Evolutionary conservation across 2,113 vertebrate genomes (phyloP), one percentile per base, ranked within the genome.

Genomic region (Rhinolophus ferrumequinum): DNA sequence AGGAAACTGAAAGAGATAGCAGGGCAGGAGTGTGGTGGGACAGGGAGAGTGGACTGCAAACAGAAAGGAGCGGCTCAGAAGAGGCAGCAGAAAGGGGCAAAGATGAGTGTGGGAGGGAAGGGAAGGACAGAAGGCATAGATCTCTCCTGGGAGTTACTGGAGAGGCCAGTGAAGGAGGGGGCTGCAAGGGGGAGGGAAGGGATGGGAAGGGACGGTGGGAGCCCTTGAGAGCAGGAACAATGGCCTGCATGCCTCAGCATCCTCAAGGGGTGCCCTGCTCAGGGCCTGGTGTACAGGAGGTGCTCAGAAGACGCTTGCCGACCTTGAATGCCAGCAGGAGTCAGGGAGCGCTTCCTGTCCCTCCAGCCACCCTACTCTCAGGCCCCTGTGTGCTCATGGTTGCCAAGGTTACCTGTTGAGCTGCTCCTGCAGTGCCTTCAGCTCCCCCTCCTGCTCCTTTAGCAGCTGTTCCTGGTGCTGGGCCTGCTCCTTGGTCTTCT

Each of bases 401-500:
- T 94, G 67, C 93, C 88, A 70, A 28, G 92, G 86, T 93, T 77
- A 99, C 99, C 98, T 98, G 97, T 18, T 28, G 88, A 99, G 97
- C 94, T 98, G 98, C 54, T 98, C 97, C 91, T 33, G 97, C 75
- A 99, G 97, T 0, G 1, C 87, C 22, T 15, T 76, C 50, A 97
- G 24, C 87, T 97, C 97, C 67, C 91, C 88, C 28, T 1, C 92
- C 96, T 97, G 97, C 0, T 84, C 89, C 52, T 80, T 95, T 47
- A 98, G 95, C 77, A 97, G 97, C 95, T 97, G 96, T 66, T 26
- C 88, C 83, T 94, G 97, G 87, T 88, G 58, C 95, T 18, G 76
- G 8, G 91, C 94, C 60, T 97, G 97, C 33, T 97, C 95, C 44
- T 0, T 3, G 0, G 96, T 97, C 10, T 92, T 4, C 8, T 38